These are phyloP conservation scores for Muricea muricata DNA, from an alignment of 92 coral and sea anemone species.

Conservation along the genomic window DNA sequence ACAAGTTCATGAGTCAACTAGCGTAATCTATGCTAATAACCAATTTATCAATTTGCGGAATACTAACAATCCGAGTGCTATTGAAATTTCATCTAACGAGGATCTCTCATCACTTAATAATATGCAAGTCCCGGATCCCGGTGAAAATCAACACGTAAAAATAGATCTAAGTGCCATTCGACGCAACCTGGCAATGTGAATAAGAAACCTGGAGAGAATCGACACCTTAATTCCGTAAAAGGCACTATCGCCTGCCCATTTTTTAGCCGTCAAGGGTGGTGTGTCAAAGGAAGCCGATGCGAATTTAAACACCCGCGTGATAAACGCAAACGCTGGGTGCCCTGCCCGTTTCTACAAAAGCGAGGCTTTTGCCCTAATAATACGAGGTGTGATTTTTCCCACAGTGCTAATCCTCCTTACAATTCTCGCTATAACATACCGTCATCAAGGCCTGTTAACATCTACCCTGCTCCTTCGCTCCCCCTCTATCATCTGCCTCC, in stretches of 20 bases:
- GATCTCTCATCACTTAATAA: too few species aligned
- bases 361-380: constrained; percentile 32
- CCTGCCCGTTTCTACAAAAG: constrained; percentile 40
- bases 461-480: not conserved
- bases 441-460: not conserved
- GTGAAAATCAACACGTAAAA: too few species aligned
- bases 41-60: too few species aligned
- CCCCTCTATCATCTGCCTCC: not conserved
- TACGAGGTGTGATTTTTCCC: constrained; percentile 36
- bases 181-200: too few species aligned
- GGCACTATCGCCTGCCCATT: constrained; percentile 38
- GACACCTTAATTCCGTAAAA: not conserved
- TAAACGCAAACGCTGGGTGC: constrained; percentile 10
- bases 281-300: constrained; percentile 31
- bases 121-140: too few species aligned
- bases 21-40: too few species aligned
- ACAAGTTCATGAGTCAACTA: too few species aligned
- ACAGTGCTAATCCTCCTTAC: not conserved
- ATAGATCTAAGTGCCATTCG: too few species aligned
- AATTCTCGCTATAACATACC: too few species aligned
- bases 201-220: not conserved
- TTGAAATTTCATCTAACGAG: too few species aligned
- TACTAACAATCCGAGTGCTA: too few species aligned
- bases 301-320: constrained; percentile 34
- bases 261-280: constrained; percentile 38